Percentiles rank a stretch among this genome's conserved stretches.
Evolutionary conservation across 2,113 vertebrate genomes (phyloP).

Genomic region (Clupea harengus): DNA sequence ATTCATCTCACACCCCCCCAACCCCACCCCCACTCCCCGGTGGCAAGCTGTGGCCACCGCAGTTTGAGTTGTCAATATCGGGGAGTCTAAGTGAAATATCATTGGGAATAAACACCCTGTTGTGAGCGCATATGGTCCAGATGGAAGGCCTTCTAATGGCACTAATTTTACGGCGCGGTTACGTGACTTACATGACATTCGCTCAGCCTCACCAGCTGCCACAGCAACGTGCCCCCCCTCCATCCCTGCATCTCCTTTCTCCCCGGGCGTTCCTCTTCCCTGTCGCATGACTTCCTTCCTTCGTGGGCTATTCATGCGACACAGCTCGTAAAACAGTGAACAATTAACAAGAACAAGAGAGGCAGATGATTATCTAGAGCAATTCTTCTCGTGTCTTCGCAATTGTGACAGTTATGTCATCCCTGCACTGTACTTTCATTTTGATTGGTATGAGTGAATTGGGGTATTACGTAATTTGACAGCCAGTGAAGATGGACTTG

Average conservation of each 20-base stretch:
- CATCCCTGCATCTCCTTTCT: background rate
- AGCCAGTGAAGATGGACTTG: too few species aligned
- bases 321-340: background rate
- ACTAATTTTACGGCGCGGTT: slow-evolving; percentile 26
- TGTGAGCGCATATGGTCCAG: slow-evolving; percentile 36
- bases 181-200: slow-evolving; percentile 28
- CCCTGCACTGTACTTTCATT: background rate
- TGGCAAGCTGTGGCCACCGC: background rate
- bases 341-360: background rate
- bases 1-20: background rate
- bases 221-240: background rate
- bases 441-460: background rate
- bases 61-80: slow-evolving; percentile 25
- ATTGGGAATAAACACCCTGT: slow-evolving; percentile 31
- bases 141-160: slow-evolving; percentile 36
- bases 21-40: background rate
- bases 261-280: background rate
- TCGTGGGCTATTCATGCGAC: background rate
- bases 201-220: slow-evolving; percentile 17
- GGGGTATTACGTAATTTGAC: background rate
- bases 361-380: background rate
- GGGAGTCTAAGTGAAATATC: slow-evolving; percentile 38
- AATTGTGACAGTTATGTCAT: background rate
- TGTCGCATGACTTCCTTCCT: too few species aligned
- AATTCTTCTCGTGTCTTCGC: background rate